Evolutionary conservation across 2,113 vertebrate genomes (phyloP), one percentile per base, ranked within the genome.

Genomic region (Psephotus haematonotus): DNA sequence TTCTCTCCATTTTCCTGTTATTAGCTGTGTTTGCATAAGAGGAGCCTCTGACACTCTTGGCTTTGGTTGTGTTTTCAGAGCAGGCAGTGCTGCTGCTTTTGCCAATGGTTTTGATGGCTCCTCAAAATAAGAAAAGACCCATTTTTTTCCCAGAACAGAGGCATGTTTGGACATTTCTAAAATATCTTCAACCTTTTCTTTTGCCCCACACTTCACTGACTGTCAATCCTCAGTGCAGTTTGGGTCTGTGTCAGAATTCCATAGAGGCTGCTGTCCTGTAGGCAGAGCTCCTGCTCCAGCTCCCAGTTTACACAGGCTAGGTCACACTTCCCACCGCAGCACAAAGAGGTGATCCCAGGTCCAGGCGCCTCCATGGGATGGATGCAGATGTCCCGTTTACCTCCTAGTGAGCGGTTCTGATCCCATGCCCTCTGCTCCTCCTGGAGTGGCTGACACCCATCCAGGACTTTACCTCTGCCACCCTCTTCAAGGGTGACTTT

Each of bases 1-100:
- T 16, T 65, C 64, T 89, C 49, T n/a, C 9, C 47, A n/a, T 93
- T 88, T 95, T 63, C 72, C 76, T 95, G 23, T 50, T 67, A 59
- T 33, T 92, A 79, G 60, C 50, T 72, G 81, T 91, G 75, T 79
- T 92, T 95, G 88, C 93, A 95, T 88, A 93, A 90, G 85, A 86
- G 91, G 79, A 94, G 88, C 92, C 46, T 85, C 76, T 92, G 69
- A n/a, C 0, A 5, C 68, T 80, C 69, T 59, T 63, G 80, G 43
- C 65, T 92, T 71, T 86, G 90, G 79, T 44, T 49, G 28, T 64
- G 76, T 74, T 93, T 88, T 82, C 86, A 60, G 69, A 93, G 79
- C 76, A 79, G 83, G 86, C 25, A 33, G 46, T 10, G 4, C 37
- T 64, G 63, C 62, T 84, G 62, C 60, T 94, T 90, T 79, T 55